Conservation (phyloP, 2,888 invertebrate species). For the Drosophila siamana region DNA sequence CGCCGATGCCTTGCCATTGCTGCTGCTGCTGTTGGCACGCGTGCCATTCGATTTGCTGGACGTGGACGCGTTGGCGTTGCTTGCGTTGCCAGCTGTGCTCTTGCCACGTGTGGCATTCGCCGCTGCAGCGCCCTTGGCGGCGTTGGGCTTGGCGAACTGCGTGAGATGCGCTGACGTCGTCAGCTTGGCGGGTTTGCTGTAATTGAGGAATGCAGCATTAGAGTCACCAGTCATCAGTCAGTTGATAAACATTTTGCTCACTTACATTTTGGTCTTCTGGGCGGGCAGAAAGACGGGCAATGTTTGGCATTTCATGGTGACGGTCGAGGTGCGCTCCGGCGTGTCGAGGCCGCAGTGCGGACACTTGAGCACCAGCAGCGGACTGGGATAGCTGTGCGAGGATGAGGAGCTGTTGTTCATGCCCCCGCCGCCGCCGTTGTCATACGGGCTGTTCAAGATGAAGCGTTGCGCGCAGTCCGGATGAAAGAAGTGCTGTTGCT, state of each 20-base stretch:
- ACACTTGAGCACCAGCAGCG: constrained; percentile 86
- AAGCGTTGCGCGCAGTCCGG: constrained; percentile 89
- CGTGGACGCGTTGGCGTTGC: not conserved
- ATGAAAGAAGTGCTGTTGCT: constrained; percentile 92
- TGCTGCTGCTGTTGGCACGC: constrained; percentile 9
- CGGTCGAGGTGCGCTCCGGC: constrained; percentile 86
- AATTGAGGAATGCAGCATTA: not conserved
- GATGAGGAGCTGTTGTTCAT: constrained; percentile 45
- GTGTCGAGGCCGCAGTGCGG: constrained; percentile 91
- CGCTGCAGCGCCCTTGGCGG: constrained; percentile 4
- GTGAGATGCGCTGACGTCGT: constrained; percentile 65
- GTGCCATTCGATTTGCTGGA: constrained; percentile 48
- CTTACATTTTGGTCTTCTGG: constrained; percentile 84
- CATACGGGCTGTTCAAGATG: constrained; percentile 84
- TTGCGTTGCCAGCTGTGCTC: not conserved
- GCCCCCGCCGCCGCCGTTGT: constrained; percentile 36
- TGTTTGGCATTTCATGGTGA: constrained; percentile 88
- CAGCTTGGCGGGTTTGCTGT: constrained; percentile 84
- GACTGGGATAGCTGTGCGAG: constrained; percentile 70
- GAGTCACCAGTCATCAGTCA: no score
- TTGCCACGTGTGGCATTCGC: constrained; percentile 36
- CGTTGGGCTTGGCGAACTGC: constrained; percentile 43
- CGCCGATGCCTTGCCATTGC: constrained; percentile 25
- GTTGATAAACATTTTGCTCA: no score
- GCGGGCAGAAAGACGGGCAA: constrained; percentile 88